A percentile compares a stretch with the other conserved stretches of the same genome.
These are phyloP conservation scores for Temnothorax rugatulus DNA, from an alignment of 2,888 invertebrate genomes.

Conservation along the genomic window DNA sequence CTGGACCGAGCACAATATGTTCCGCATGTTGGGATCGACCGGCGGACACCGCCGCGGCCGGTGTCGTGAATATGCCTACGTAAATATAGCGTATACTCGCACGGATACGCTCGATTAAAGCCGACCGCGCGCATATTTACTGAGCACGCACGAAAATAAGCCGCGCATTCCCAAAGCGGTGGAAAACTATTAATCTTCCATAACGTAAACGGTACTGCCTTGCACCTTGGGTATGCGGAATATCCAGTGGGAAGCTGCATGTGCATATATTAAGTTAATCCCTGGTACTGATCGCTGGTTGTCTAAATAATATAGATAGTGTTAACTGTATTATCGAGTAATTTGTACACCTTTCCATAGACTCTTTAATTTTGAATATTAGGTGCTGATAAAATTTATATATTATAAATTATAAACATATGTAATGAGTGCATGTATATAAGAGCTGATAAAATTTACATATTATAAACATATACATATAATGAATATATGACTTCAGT, in stretches of 20 bases:
- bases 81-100: conserved; percentile 14
- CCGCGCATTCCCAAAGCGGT: conserved; percentile 42
- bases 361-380: conserved; percentile 14
- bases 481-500: neutral
- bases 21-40: conserved; percentile 29
- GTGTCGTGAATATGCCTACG: conserved; percentile 20
- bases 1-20: conserved; percentile 45
- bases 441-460: neutral
- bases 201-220: conserved; percentile 27
- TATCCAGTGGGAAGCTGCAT: conserved; percentile 10
- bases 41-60: neutral
- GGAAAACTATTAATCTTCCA: conserved; percentile 56
- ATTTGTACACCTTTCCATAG: conserved; percentile 2
- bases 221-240: conserved; percentile 9
- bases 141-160: conserved; percentile 40
- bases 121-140: conserved; percentile 36
- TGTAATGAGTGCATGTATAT: too few relatives aligned
- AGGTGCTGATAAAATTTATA: neutral
- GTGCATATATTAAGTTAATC: conserved; percentile 38
- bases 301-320: conserved; percentile 19
- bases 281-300: neutral
- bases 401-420: too few relatives aligned
- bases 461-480: neutral
- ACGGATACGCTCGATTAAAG: conserved; percentile 49
- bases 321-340: conserved; percentile 25